These are phyloP conservation scores for Desoria tigrina DNA, from an alignment of 2,888 invertebrate species.

Conservation along the genomic window DNA sequence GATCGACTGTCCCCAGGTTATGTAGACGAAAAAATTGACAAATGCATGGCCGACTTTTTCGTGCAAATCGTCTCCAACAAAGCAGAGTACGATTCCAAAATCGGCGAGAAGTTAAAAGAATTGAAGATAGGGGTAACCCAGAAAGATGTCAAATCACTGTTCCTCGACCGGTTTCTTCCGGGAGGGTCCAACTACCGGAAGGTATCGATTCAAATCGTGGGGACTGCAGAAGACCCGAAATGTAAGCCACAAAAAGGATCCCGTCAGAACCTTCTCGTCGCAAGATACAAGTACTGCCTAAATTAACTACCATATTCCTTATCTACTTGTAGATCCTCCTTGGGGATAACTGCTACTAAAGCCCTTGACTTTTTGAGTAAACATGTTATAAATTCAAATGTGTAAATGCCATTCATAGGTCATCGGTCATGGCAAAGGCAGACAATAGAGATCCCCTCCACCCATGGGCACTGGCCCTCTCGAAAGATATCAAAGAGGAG, in stretches of 20 bases:
- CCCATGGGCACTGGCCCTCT: too few species aligned
- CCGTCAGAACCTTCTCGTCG: neutral
- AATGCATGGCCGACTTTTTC: neutral
- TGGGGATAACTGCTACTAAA: too few species aligned
- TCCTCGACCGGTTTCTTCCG: neutral
- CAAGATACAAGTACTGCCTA: too few species aligned
- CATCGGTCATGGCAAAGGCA: too few species aligned
- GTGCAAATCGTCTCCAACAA: neutral
- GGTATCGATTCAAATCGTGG: conserved; percentile 21
- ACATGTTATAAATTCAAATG: too few species aligned
- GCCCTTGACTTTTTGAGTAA: too few species aligned
- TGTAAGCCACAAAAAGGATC: neutral
- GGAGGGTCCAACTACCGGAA: conserved; percentile 18
- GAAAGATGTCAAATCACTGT: conserved; percentile 11
- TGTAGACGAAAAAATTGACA: conserved; percentile 26
- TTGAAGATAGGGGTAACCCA: neutral
- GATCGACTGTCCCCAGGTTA: conserved; percentile 21
- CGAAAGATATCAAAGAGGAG: conserved; percentile 14
- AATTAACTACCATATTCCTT: too few species aligned
- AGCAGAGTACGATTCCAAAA: neutral
- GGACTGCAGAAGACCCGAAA: neutral
- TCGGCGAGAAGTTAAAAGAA: neutral
- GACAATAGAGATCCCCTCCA: too few species aligned
- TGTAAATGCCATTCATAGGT: too few species aligned
- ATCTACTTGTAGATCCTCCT: too few species aligned